Base-by-base conservation (phyloP, 2,888 invertebrate genomes). In the Dascillus cervinus region DNA sequence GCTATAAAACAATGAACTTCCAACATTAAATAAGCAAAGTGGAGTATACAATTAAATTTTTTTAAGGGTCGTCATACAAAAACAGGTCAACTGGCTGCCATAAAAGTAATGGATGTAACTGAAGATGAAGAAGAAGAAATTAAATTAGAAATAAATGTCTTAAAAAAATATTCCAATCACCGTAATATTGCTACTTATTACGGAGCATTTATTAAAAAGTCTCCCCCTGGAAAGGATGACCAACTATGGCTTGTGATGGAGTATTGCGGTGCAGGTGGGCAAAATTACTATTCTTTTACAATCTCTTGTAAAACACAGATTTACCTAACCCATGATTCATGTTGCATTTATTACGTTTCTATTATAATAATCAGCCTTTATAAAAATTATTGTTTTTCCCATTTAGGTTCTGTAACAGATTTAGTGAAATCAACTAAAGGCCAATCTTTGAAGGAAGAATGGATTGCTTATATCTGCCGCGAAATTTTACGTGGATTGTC, bases 111-210 rank as follows among this genome's bases (percentile, higher is more conserved):
- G 98, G 97, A 96, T 69, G 96, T 98, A 57, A 98, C 96, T 51
- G 96, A 97, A 78, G 98, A 98, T 65, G 98, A 98, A 68, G 98
- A 98, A 64, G 98, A 99, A 70, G 98, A 99, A 75, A 99, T 98
- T 52, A 98, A 98, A 68, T 73, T 98, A 57, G 98, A 99, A 75
- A 98, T 98, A 55, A 98, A 98, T 74, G 98, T 99, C 53, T 76
- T 98, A 53, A 99, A 98, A 71, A 96, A 90, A 77, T 95, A 90
- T 71, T 95, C 94, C 42, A 91, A 95, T 71, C 97, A 98, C 70
- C 84, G 96, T 58, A 99, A 99, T 70, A 98, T 99, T 61, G 98
- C 98, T 47, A 99, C 97, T 38, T 99, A 99, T 69, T 99, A 97
- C 73, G 98, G 98, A 50, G 98, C 98, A 56, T 99, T 99, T 69